phyloP scores from a whole-genome alignment of 2,113 vertebrate species.

The Clarias batrachus region DNA sequence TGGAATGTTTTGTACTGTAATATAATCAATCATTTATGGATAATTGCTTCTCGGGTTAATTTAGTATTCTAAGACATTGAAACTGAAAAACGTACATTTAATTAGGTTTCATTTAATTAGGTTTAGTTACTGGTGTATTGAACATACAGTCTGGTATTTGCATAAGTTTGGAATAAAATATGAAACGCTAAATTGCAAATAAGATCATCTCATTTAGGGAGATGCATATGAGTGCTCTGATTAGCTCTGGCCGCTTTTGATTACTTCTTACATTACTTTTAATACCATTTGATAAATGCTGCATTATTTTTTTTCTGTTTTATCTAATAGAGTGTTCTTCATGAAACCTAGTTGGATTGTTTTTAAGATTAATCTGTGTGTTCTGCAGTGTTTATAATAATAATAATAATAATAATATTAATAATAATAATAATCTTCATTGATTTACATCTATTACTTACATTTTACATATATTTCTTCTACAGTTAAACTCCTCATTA shows the following conservation, averaged over 20 bases:
- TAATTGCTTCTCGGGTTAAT: not conserved
- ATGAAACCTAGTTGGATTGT: not conserved
- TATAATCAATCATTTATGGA: constrained; percentile 5
- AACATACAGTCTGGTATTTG: not conserved
- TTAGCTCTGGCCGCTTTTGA: constrained; percentile 2
- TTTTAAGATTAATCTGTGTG: not conserved
- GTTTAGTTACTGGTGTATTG: constrained; percentile 1
- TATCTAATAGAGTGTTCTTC: not conserved
- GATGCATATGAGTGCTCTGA: not conserved
- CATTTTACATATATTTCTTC: not conserved
- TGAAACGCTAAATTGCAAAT: not conserved
- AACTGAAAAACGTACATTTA: constrained; percentile 16
- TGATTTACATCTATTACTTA: constrained; percentile 3
- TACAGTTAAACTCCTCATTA: not conserved
- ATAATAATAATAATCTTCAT: not conserved
- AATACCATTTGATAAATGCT: not conserved
- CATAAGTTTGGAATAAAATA: not conserved
- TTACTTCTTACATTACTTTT: not conserved
- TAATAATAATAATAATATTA: too few species aligned
- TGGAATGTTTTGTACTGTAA: not conserved
- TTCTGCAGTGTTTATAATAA: not conserved
- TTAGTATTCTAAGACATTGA: not conserved
- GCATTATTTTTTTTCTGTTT: not conserved
- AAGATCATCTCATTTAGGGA: not conserved
- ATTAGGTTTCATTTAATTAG: constrained; percentile 9